Percentiles rank a stretch among this genome's conserved stretches.
Evolutionary conservation across 2,797 vertebrate species (phyloP).

Genomic region (Nyctibius grandis): DNA sequence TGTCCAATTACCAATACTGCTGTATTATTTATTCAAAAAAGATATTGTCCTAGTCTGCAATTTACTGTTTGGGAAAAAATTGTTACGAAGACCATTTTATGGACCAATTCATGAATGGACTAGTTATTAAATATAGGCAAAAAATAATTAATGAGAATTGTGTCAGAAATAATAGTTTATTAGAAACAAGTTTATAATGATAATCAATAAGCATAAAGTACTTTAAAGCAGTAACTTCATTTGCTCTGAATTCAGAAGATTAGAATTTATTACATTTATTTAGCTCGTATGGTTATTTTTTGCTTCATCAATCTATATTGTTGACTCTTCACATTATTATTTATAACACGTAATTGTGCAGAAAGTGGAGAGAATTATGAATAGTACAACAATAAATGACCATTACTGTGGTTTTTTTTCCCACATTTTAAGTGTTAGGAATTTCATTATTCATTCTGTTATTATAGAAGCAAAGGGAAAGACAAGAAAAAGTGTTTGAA

Average conservation of each 20-base stretch:
- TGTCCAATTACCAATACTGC: not conserved
- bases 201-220: conserved; percentile 11
- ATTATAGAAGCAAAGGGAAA: not conserved
- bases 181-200: not conserved
- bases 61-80: not conserved
- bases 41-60: not conserved
- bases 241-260: not conserved
- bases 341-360: not conserved
- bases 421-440: not conserved
- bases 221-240: not conserved
- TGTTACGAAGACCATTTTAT: not conserved
- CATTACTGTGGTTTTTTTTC: fast-evolving
- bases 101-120: not conserved
- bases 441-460: not conserved
- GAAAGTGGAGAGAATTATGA: not conserved
- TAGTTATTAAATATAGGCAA: not conserved
- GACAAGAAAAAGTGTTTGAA: not conserved
- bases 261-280: conserved; percentile 31
- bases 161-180: not conserved
- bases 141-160: not conserved
- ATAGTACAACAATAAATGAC: not conserved
- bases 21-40: not conserved
- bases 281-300: not conserved
- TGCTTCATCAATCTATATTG: not conserved
- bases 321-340: conserved; percentile 2